A percentile compares a stretch with the other conserved stretches of the same genome.
Evolutionary conservation across 2,888 invertebrate species (phyloP).

Genomic region (Rotaria macrura): DNA sequence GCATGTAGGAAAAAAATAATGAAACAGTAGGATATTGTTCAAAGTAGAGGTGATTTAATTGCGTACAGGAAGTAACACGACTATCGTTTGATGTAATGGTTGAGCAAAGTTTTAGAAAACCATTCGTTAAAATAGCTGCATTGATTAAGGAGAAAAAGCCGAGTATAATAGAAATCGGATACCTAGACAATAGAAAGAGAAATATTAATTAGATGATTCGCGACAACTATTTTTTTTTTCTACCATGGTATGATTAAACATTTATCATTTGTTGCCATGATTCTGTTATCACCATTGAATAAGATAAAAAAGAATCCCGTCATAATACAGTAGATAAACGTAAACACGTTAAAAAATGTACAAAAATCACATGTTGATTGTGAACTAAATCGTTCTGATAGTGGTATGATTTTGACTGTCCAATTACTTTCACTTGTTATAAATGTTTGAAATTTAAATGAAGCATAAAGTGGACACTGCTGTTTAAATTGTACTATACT

Average conservation of each 20-base stretch:
- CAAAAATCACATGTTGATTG: constrained; percentile 6
- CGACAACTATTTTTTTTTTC: background rate
- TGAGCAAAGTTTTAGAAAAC: background rate
- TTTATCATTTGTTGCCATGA: background rate
- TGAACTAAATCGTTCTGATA: background rate
- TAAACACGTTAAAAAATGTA: constrained; percentile 9
- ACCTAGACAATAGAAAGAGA: background rate
- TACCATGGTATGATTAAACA: constrained; percentile 8
- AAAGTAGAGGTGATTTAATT: background rate
- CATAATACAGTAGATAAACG: constrained; percentile 13
- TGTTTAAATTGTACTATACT: constrained; percentile 6
- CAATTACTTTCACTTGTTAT: background rate
- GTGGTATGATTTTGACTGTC: background rate
- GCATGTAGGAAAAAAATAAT: background rate
- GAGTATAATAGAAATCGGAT: background rate
- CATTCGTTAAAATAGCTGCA: constrained; percentile 1
- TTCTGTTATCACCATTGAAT: background rate
- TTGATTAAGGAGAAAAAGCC: background rate
- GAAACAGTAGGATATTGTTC: constrained; percentile 7
- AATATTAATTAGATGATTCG: background rate
- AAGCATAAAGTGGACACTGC: background rate
- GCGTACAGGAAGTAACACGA: background rate
- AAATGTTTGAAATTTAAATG: background rate
- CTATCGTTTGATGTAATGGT: background rate
- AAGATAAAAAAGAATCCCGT: constrained; percentile 6